Evolutionary conservation across 2,797 vertebrate genomes (phyloP).

Genomic region (Coranthus polyacanthus): DNA sequence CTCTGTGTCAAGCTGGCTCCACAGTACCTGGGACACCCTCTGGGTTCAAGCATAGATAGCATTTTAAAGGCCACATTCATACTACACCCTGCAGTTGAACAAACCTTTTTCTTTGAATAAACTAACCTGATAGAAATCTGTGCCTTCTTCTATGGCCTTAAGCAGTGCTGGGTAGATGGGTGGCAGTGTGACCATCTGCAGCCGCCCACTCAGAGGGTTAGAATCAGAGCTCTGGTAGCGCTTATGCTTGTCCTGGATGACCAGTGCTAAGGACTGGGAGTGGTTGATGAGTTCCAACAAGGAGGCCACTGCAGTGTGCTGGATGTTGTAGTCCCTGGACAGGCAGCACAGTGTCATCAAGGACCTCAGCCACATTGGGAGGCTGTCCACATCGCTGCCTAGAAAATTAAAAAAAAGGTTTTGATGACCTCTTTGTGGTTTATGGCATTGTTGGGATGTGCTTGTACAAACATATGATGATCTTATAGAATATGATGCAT

Average conservation of each 20-base stretch:
- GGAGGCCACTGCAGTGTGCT: slow-evolving; percentile 92
- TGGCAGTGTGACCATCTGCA: slow-evolving; percentile 97
- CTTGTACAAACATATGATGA: too few relatives aligned
- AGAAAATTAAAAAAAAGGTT: slow-evolving; percentile 20
- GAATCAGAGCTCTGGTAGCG: slow-evolving; percentile 88
- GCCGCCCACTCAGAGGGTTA: slow-evolving; percentile 89
- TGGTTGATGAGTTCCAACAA: slow-evolving; percentile 95
- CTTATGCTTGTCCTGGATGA: slow-evolving; percentile 94
- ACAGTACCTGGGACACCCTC: slow-evolving; percentile 93
- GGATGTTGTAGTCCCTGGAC: slow-evolving; percentile 90
- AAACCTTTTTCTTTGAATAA: slow-evolving; percentile 7
- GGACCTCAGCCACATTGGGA: slow-evolving; percentile 92
- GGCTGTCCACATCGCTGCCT: slow-evolving; percentile 80
- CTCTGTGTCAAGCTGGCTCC: slow-evolving; percentile 94
- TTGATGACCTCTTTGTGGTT: too few relatives aligned
- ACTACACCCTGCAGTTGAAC: background rate
- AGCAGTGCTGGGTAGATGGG: slow-evolving; percentile 90
- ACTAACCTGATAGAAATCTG: slow-evolving; percentile 94
- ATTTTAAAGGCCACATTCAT: background rate
- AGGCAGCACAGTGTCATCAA: slow-evolving; percentile 95
- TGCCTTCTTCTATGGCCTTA: slow-evolving; percentile 88
- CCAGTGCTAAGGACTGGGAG: slow-evolving; percentile 94
- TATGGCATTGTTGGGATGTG: too few relatives aligned
- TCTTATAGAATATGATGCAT: too few relatives aligned
- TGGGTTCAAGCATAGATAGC: slow-evolving; percentile 56